Evolutionary conservation across 2,888 invertebrate species (phyloP).

Genomic region (Calephelis perditalis): DNA sequence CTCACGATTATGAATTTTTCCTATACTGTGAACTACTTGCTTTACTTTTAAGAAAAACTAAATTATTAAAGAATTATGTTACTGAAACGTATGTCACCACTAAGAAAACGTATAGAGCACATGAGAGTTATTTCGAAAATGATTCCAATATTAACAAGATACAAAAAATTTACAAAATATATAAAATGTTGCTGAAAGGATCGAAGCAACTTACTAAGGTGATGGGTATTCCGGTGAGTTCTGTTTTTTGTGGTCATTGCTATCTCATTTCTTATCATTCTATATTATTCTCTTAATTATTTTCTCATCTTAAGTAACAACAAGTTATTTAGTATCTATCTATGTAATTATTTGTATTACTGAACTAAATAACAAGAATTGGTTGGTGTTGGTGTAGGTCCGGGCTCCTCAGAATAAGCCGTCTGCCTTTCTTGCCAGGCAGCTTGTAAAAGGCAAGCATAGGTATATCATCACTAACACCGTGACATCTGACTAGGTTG

Average conservation of each 20-base stretch:
- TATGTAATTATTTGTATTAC: too few species aligned
- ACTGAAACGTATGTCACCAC: background rate
- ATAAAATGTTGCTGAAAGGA: slow-evolving; percentile 53
- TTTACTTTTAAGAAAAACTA: background rate
- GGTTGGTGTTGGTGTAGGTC: too few species aligned
- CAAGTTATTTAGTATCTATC: too few species aligned
- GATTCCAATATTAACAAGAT: slow-evolving; percentile 43
- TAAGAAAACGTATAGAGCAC: slow-evolving; percentile 3
- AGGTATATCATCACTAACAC: too few species aligned
- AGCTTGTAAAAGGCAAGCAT: too few species aligned
- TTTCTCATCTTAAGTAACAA: too few species aligned
- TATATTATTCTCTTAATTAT: too few species aligned
- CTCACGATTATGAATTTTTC: slow-evolving; percentile 11
- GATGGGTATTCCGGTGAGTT: slow-evolving; percentile 53
- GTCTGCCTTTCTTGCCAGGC: too few species aligned
- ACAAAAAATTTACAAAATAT: slow-evolving; percentile 44
- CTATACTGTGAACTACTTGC: slow-evolving; percentile 4
- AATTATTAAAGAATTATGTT: slow-evolving; percentile 5
- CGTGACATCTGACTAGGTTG: too few species aligned
- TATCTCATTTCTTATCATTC: too few species aligned
- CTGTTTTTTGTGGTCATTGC: slow-evolving; percentile 35
- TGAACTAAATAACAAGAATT: too few species aligned
- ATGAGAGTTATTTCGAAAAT: slow-evolving; percentile 35
- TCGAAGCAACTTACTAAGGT: slow-evolving; percentile 48
- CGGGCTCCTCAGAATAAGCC: too few species aligned